Evolutionary conservation across 2,797 vertebrate species (phyloP), one percentile per base, ranked within the genome.

Genomic region (Ctenopoma multispine): DNA sequence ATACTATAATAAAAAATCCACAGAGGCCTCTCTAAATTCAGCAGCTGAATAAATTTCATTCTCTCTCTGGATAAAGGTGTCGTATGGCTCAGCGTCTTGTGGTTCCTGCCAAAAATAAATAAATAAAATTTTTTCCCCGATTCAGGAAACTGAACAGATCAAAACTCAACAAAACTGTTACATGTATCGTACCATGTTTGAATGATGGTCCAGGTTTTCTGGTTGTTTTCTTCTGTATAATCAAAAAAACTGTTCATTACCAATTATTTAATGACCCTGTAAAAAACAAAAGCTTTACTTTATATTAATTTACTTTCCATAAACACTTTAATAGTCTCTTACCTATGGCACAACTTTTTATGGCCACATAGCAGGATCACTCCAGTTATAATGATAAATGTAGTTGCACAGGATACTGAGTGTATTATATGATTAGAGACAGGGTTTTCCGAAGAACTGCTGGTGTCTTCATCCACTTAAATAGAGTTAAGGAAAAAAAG

Each of bases 61-160:
- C 15, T 56, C 40, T 7, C 13, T 67, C 50, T 67, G 56, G 1
- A 40, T 23, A 46, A 57, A 77, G 20, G n/a, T 66, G 68, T 18
- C 23, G 62, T 71, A 61, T 2, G 61, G 47, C 15, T 77, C 67
- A 2, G 64, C 56, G 23, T 72, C 36, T 43, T 34, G 24, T 34
- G 14, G 23, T n/a, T 77, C 68, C 63, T 78, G 63, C 7, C 41
- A 31, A 48, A 53, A 24, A 57, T 4, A 48, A 1, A 41, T 4
- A 14, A 14, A 15, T 17, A 29, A 29, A 29, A 4, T 43, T 43
- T 17, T 15, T 43, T 5, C 5, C 6, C 5, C n/a, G n/a, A 17
- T 7, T 18, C 1, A 43, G 5, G 18, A 12, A 41, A n/a, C 10
- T 27, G 4, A 18, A 53, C 7, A 36, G 7, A 15, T 13, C 20